Evolutionary conservation across 2,888 invertebrate genomes (phyloP).

Genomic region (Falcaria lacertinaria): DNA sequence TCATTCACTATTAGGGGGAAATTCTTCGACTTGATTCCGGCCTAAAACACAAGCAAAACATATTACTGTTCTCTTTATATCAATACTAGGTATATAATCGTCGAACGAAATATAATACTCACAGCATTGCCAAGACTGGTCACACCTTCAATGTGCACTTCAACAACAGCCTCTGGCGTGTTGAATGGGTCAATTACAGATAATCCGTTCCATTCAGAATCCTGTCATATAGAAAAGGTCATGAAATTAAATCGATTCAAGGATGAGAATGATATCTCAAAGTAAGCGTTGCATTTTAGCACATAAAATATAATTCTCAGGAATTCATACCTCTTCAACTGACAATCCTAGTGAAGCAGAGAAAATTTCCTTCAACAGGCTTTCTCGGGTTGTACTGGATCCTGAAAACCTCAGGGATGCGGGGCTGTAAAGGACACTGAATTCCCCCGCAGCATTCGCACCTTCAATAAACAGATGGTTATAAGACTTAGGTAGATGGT

Average conservation of each 20-base stretch:
- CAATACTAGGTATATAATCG: background rate
- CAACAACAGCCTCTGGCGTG: conserved; percentile 85
- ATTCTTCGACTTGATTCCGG: conserved; percentile 65
- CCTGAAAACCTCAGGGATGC: conserved; percentile 84
- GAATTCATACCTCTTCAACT: conserved; percentile 80
- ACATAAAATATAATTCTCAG: background rate
- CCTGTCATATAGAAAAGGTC: conserved; percentile 46
- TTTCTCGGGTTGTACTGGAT: conserved; percentile 80
- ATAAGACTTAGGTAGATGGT: background rate
- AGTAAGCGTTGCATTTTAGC: background rate
- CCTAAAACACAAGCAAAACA: conserved; percentile 32
- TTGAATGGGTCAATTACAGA: conserved; percentile 84
- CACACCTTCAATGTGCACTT: conserved; percentile 85
- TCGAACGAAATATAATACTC: conserved; percentile 28
- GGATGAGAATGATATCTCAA: background rate
- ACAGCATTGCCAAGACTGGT: conserved; percentile 68
- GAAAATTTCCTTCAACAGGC: conserved; percentile 84
- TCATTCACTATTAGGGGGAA: conserved; percentile 81
- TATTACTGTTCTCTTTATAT: background rate
- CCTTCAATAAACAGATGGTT: conserved; percentile 33
- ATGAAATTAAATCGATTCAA: too few species aligned
- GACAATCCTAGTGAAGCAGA: conserved; percentile 86
- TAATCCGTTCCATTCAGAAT: conserved; percentile 85
- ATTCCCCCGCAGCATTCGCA: conserved; percentile 82
- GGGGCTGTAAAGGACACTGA: conserved; percentile 84